A percentile compares a stretch with the other conserved stretches of the same genome.
Evolutionary conservation across 2,113 vertebrate species (phyloP).

Genomic region (Antechinus flavipes): DNA sequence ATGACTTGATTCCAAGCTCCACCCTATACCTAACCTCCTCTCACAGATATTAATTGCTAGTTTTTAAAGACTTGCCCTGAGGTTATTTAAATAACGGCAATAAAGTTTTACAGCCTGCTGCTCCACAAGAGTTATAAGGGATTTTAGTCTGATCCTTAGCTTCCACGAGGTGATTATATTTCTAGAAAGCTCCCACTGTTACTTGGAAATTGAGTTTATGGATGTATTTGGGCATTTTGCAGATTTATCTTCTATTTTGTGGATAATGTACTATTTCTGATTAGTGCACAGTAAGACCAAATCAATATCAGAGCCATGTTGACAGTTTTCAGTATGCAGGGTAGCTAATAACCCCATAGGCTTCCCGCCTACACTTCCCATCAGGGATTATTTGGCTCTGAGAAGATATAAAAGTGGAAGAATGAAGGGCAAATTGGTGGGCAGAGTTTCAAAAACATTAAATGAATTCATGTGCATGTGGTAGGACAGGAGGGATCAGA

Average conservation of each 20-base stretch:
- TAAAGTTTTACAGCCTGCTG: conserved; percentile 22
- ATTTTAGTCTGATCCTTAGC: conserved; percentile 14
- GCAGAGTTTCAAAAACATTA: background rate
- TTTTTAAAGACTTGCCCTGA: conserved; percentile 22
- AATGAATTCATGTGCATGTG: background rate
- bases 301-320: background rate
- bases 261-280: background rate
- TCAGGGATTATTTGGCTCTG: background rate
- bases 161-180: conserved; percentile 45
- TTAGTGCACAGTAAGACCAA: background rate
- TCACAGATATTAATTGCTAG: conserved; percentile 35
- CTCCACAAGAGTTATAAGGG: background rate
- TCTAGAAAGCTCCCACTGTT: conserved; percentile 37
- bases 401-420: background rate
- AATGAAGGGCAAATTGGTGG: background rate
- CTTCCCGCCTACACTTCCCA: background rate
- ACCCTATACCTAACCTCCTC: background rate
- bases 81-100: conserved; percentile 45
- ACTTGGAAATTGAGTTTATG: conserved; percentile 35
- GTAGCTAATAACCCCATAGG: background rate
- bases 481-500: background rate
- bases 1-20: background rate
- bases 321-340: background rate
- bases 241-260: background rate
- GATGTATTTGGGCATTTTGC: background rate